These are phyloP conservation scores for Abramis brama DNA, from an alignment of 2,113 vertebrate species.

Conservation along the genomic window DNA sequence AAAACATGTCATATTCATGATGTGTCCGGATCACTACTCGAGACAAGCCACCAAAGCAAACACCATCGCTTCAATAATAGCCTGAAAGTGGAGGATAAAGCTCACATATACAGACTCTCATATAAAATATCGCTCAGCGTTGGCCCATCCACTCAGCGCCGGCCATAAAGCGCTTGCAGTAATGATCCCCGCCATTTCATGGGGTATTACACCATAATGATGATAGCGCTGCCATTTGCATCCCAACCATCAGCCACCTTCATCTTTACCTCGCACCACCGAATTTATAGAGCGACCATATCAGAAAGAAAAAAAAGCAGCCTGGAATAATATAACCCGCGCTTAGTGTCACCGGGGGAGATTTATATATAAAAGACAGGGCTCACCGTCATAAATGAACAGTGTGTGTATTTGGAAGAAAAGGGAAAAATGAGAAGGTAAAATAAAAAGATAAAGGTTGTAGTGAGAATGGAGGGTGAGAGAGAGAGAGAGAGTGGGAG, in stretches of 20 bases:
- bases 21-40: conserved; percentile 54
- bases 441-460: conserved; percentile 3
- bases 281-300: conserved; percentile 90
- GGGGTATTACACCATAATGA: conserved; percentile 99
- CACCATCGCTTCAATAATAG: conserved; percentile 65
- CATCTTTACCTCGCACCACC: conserved; percentile 85
- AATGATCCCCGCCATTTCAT: conserved; percentile 98
- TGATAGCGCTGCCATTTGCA: conserved; percentile 97
- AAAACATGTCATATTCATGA: conserved; percentile 24
- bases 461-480: neutral
- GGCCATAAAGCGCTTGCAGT: conserved; percentile 88
- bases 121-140: conserved; percentile 54
- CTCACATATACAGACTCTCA: conserved; percentile 80
- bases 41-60: conserved; percentile 70
- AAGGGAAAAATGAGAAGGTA: neutral
- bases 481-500: conserved; percentile 45
- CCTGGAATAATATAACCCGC: conserved; percentile 86
- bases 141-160: conserved; percentile 84
- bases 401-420: conserved; percentile 11
- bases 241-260: conserved; percentile 92
- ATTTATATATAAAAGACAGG: conserved; percentile 68
- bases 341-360: conserved; percentile 85
- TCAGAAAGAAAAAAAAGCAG: conserved; percentile 74
- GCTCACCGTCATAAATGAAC: neutral
- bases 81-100: conserved; percentile 58